These are phyloP conservation scores for Furcula furcula DNA, from an alignment of 2,888 invertebrate genomes.

Conservation along the genomic window DNA sequence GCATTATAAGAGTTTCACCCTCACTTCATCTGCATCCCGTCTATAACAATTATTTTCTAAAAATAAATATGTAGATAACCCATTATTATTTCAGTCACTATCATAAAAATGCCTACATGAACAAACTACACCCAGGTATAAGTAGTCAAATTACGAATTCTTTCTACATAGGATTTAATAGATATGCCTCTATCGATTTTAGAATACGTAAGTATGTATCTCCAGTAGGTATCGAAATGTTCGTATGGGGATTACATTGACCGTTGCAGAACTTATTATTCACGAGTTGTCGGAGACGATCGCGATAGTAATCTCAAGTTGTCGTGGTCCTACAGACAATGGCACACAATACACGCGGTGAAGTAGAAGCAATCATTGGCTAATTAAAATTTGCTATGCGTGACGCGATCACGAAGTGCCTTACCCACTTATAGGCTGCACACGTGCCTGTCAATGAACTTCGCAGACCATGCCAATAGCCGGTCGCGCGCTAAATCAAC, in stretches of 20 bases:
- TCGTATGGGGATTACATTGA: conserved; percentile 26
- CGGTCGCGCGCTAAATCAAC: conserved; percentile 47
- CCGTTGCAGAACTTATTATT: conserved; percentile 59
- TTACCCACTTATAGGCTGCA: conserved; percentile 72
- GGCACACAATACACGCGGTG: conserved; percentile 47
- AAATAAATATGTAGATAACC: conserved; percentile 1
- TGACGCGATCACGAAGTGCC: conserved; percentile 68
- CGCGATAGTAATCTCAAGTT: conserved; percentile 61
- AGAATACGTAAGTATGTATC: conserved; percentile 20
- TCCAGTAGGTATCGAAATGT: conserved; percentile 5
- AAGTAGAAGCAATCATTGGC: conserved; percentile 66
- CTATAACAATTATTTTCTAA: conserved; percentile 12
- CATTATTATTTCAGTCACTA: background rate
- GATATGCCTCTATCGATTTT: conserved; percentile 15
- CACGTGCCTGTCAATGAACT: conserved; percentile 81
- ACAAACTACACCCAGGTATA: conserved; percentile 10
- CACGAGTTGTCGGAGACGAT: conserved; percentile 46
- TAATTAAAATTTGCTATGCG: conserved; percentile 79
- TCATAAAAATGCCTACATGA: background rate
- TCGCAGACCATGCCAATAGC: conserved; percentile 58
- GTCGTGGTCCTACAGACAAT: conserved; percentile 55
- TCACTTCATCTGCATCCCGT: conserved; percentile 23
- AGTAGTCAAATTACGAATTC: conserved; percentile 10
- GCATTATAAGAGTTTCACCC: conserved; percentile 43
- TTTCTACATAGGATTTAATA: conserved; percentile 11